Evolutionary conservation across 2,888 invertebrate species (phyloP).

Genomic region (Macropis europaea): DNA sequence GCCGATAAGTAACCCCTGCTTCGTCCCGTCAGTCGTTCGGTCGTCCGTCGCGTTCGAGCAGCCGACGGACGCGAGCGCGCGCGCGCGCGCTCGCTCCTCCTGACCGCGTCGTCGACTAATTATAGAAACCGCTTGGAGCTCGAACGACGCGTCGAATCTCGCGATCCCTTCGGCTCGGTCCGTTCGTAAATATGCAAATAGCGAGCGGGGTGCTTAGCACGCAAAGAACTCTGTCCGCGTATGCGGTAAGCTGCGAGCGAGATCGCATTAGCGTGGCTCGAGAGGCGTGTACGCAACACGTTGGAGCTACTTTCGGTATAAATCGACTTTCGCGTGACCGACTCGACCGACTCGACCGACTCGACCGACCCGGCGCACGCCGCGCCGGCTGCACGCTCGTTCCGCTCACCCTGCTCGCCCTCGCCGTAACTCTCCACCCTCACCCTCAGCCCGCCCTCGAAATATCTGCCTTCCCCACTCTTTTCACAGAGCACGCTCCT

Average conservation of each 20-base stretch:
- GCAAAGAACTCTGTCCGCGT: slow-evolving; percentile 48
- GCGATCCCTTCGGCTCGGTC: slow-evolving; percentile 38
- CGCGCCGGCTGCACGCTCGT: not conserved
- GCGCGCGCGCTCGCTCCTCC: no score
- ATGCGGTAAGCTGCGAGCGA: not conserved
- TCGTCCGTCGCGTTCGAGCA: no score
- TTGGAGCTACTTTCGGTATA: slow-evolving; percentile 8
- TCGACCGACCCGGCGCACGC: not conserved
- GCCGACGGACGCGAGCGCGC: not conserved
- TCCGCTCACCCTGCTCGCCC: not conserved
- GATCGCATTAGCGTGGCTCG: not conserved
- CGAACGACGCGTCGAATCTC: slow-evolving; percentile 36
- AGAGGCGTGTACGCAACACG: slow-evolving; percentile 2
- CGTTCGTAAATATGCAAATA: slow-evolving; percentile 62
- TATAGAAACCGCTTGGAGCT: not conserved
- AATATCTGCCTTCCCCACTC: slow-evolving; percentile 2
- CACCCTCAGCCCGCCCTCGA: no score
- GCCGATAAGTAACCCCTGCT: no score
- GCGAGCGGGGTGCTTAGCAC: slow-evolving; percentile 43
- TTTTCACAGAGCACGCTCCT: not conserved
- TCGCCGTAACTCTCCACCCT: no score
- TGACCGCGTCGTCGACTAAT: no score
- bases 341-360: not conserved
- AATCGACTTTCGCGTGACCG: slow-evolving; percentile 32
- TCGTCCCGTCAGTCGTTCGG: no score